A percentile compares a stretch with the other conserved stretches of the same genome.
Conservation (phyloP, 2,888 invertebrate species). For the Leuctra nigra region DNA sequence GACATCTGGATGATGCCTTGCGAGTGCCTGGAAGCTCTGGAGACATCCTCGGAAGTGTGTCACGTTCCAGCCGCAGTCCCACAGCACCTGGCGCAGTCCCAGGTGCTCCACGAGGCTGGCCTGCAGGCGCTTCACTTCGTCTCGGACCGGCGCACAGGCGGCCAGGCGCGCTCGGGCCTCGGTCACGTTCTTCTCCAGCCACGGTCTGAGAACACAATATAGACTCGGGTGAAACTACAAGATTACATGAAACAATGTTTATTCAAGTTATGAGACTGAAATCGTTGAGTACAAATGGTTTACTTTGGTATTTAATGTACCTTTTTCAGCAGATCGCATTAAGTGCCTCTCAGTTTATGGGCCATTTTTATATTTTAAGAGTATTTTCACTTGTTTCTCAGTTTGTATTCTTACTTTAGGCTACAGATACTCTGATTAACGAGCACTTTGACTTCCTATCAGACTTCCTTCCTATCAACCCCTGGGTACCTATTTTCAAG, state of each 20-base stretch:
- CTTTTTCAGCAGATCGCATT: too few relatives aligned
- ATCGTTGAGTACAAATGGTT: neutral
- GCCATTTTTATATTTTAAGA: too few relatives aligned
- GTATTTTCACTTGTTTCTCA: too few relatives aligned
- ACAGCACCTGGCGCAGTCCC: slow-evolving; percentile 54
- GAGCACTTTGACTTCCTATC: too few relatives aligned
- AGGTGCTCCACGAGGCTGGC: slow-evolving; percentile 50
- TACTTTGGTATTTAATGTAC: neutral
- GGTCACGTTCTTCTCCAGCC: slow-evolving; percentile 64
- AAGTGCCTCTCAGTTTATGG: too few relatives aligned
- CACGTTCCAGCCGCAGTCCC: slow-evolving; percentile 84
- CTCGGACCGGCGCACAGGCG: slow-evolving; percentile 57
- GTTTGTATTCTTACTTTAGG: too few relatives aligned
- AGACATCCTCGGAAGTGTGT: slow-evolving; percentile 88
- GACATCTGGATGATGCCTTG: slow-evolving; percentile 63
- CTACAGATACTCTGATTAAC: too few relatives aligned
- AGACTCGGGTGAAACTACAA: too few relatives aligned
- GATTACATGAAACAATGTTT: too few relatives aligned
- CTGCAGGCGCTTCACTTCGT: slow-evolving; percentile 65
- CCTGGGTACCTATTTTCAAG: too few relatives aligned
- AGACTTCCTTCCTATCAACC: too few relatives aligned
- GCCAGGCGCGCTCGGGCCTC: slow-evolving; percentile 60
- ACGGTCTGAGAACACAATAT: slow-evolving; percentile 50
- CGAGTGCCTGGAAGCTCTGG: slow-evolving; percentile 70
- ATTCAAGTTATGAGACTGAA: too few relatives aligned